Evolutionary conservation across 2,888 invertebrate species (phyloP).

Genomic region (Eugnorisma glareosa): DNA sequence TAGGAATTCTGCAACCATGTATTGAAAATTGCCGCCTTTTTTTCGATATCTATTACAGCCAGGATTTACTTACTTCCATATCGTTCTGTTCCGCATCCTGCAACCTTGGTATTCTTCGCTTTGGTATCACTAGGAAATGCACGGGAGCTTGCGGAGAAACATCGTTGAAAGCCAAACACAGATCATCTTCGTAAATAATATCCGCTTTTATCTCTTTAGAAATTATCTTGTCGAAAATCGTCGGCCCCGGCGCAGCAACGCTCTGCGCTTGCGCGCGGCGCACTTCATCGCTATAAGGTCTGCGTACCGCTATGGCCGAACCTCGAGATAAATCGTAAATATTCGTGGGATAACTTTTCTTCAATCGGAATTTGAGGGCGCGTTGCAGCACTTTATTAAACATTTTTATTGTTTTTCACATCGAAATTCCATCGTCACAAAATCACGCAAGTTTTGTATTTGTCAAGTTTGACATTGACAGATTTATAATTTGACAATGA

Average conservation of each 20-base stretch:
- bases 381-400: conserved; percentile 88
- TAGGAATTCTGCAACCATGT: neutral
- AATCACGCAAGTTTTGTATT: conserved; percentile 47
- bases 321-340: conserved; percentile 86
- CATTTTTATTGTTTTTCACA: conserved; percentile 78
- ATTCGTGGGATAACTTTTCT: conserved; percentile 87
- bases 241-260: conserved; percentile 84
- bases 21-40: conserved; percentile 31
- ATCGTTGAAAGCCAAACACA: conserved; percentile 95
- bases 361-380: conserved; percentile 85
- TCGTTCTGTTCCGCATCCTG: conserved; percentile 91
- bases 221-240: conserved; percentile 94
- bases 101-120: conserved; percentile 92
- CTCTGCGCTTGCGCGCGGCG: conserved; percentile 83
- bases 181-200: conserved; percentile 95
- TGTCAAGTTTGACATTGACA: conserved; percentile 57
- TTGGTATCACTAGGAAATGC: conserved; percentile 96
- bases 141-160: conserved; percentile 95
- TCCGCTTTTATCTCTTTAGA: conserved; percentile 95
- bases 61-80: conserved; percentile 85
- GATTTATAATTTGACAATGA: conserved; percentile 33
- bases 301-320: conserved; percentile 81
- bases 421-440: conserved; percentile 65
- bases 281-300: conserved; percentile 87
- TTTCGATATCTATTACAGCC: conserved; percentile 17